phyloP scores from a whole-genome alignment of 2,113 vertebrate species.

The Charina bottae region DNA sequence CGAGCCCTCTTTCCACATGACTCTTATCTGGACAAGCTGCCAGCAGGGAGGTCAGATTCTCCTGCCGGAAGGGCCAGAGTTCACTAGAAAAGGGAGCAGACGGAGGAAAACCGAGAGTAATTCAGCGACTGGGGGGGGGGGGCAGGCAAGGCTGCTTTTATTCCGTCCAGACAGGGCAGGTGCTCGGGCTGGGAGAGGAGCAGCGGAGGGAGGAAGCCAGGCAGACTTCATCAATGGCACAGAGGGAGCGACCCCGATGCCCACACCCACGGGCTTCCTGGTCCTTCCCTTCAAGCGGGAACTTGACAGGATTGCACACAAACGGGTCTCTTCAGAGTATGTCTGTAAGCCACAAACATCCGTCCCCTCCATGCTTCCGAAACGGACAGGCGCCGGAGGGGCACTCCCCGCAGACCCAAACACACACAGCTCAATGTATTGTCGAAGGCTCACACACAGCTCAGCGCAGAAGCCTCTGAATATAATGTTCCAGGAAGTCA shows the following conservation, averaged over 20 bases:
- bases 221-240: background rate
- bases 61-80: background rate
- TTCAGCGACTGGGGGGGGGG: background rate
- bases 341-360: background rate
- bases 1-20: background rate
- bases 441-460: no score
- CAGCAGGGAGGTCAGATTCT: background rate
- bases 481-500: background rate
- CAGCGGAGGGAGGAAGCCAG: background rate
- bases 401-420: background rate
- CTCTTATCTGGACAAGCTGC: background rate
- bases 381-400: background rate
- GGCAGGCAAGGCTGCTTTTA: background rate
- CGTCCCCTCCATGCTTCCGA: background rate
- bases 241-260: no score
- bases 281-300: background rate
- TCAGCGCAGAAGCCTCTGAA: background rate
- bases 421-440: background rate
- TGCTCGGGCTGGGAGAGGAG: background rate
- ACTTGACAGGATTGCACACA: background rate
- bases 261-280: background rate
- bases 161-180: background rate
- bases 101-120: background rate
- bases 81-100: background rate
- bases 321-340: background rate